Conservation (phyloP, 2,113 vertebrate species). For the Neogobius melanostomus region DNA sequence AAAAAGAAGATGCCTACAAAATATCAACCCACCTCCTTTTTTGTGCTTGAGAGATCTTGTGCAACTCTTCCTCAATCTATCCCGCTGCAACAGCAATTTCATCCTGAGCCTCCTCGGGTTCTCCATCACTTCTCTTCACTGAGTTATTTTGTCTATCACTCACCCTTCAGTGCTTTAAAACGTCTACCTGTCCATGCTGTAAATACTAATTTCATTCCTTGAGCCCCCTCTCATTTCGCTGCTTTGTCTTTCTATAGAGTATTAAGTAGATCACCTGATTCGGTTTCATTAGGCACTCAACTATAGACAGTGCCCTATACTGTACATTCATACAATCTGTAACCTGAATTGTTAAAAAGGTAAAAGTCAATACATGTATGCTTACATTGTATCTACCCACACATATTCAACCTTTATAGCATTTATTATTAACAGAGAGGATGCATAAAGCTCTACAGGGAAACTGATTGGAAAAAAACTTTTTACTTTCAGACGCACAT, state of each 20-base stretch:
- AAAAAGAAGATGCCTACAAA: background rate
- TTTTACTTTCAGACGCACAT: slow-evolving; percentile 24
- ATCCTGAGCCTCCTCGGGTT: background rate
- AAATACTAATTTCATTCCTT: too few species aligned
- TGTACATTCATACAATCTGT: too few species aligned
- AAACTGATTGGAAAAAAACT: slow-evolving; percentile 21
- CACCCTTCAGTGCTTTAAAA: too few species aligned
- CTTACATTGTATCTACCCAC: slow-evolving; percentile 10
- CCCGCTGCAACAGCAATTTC: background rate
- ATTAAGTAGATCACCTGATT: too few species aligned
- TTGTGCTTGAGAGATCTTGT: too few species aligned
- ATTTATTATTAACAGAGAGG: slow-evolving; percentile 59
- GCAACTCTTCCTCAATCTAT: too few species aligned
- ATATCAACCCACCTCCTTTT: slow-evolving; percentile 9
- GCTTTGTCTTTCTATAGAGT: too few species aligned
- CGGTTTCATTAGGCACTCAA: too few species aligned
- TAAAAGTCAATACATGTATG: slow-evolving; percentile 13
- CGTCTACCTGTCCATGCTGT: too few species aligned
- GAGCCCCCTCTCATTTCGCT: too few species aligned
- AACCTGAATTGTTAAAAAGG: slow-evolving; percentile 1
- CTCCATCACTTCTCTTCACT: background rate
- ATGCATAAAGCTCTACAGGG: slow-evolving; percentile 36
- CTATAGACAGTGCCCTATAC: too few species aligned
- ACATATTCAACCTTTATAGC: slow-evolving; percentile 22
- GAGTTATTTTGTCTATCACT: too few species aligned